These are phyloP conservation scores for human DNA, from an alignment of 2,113 vertebrate species.

Conservation along the genomic window GRCh38 chrX:128875501-128876000, in stretches of 20 bases:
- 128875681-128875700: not conserved
- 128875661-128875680: not conserved
- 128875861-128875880: not conserved
- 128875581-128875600: not conserved
- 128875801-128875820: not conserved
- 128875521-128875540: not conserved
- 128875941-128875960: not conserved
- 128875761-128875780: not conserved
- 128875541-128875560: not conserved
- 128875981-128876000: not conserved
- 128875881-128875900: not conserved
- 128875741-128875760: not conserved
- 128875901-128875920: not conserved
- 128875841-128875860: not conserved
- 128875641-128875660: not conserved
- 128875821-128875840: not conserved
- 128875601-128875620: not conserved
- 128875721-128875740: not conserved
- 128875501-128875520: not conserved
- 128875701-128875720: not conserved
- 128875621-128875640: not conserved
- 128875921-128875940: not conserved
- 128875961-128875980: not conserved
- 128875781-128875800: not conserved
- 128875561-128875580: not conserved